Evolutionary conservation across 1,140 invertebrate species (phyloP).

Genomic region (Bombus huntii): DNA sequence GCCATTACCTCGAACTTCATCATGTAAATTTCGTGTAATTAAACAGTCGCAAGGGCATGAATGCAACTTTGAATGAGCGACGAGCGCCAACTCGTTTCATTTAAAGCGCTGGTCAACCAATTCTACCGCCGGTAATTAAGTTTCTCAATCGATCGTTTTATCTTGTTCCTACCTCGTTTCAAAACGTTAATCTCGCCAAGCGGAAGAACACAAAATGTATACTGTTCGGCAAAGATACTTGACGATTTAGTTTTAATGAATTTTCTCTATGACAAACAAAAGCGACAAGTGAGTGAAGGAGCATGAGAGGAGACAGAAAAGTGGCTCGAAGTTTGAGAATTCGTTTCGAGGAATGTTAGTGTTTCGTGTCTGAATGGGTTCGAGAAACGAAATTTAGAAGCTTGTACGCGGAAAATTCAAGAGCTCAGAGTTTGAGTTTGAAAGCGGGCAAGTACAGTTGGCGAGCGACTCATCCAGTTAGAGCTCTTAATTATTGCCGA

Average conservation of each 20-base stretch:
- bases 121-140: conserved; percentile 50
- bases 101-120: conserved; percentile 37
- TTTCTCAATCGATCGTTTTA: conserved; percentile 8
- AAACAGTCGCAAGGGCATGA: conserved; percentile 26
- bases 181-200: background rate
- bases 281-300: background rate
- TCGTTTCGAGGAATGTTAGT: background rate
- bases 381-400: background rate
- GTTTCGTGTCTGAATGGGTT: background rate
- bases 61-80: conserved; percentile 54
- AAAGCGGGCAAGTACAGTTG: background rate
- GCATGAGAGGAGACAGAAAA: background rate
- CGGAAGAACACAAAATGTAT: background rate
- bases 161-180: background rate
- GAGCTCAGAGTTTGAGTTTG: background rate
- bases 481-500: background rate
- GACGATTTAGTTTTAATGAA: background rate
- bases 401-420: background rate
- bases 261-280: background rate
- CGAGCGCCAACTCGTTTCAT: conserved; percentile 37
- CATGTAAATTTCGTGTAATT: conserved; percentile 42
- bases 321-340: background rate
- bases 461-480: background rate
- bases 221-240: background rate
- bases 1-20: background rate